phyloP scores from a whole-genome alignment of 2,113 vertebrate genomes.

The Galeopterus variegatus region DNA sequence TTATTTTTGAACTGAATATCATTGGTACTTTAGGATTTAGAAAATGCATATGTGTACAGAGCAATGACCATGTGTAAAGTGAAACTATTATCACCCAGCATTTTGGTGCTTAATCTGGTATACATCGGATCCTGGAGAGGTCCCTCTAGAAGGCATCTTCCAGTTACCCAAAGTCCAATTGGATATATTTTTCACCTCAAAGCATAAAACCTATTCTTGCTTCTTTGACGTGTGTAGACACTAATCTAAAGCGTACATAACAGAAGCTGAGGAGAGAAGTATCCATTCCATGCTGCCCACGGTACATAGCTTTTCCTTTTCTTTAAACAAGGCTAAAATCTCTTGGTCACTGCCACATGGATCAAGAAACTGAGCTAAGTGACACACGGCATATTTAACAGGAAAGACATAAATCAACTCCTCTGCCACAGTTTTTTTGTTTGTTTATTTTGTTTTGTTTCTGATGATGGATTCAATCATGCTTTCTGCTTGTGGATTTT shows the following conservation, averaged over 20 bases:
- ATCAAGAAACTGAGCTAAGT: neutral
- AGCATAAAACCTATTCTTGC: neutral
- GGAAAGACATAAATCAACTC: neutral
- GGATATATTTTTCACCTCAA: neutral
- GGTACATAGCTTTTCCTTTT: neutral
- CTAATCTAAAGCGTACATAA: neutral
- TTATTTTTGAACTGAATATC: neutral
- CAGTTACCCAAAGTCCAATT: no score
- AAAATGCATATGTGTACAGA: neutral
- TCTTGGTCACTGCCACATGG: neutral
- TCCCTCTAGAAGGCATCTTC: neutral
- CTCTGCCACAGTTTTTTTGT: neutral
- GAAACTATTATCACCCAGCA: neutral
- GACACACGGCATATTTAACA: neutral
- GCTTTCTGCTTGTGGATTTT: slow-evolving; percentile 25
- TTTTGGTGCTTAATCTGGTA: neutral
- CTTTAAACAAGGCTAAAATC: neutral
- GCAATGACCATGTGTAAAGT: neutral
- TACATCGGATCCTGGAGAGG: neutral
- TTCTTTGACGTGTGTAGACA: neutral
- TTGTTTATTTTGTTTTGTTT: neutral
- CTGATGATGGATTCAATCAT: neutral
- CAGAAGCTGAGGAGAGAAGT: neutral
- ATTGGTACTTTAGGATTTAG: neutral
- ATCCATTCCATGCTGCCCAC: neutral